Conservation (phyloP, 2,113 vertebrate genomes). For the Prochilodus magdalenae region DNA sequence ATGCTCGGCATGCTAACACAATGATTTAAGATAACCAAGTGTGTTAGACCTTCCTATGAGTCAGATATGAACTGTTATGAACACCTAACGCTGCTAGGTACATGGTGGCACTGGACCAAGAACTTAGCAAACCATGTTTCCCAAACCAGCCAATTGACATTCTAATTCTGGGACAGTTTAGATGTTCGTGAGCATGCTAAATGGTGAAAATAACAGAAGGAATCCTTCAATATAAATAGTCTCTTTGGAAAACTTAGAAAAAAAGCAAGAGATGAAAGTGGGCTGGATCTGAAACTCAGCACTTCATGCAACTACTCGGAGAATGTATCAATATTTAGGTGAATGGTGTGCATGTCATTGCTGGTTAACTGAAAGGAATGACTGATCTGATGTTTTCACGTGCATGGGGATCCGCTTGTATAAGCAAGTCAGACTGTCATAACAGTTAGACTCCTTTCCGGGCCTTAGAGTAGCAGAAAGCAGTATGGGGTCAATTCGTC, state of each 20-base stretch:
- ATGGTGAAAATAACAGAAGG: too few relatives aligned
- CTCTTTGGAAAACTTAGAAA: background rate
- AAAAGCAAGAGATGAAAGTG: background rate
- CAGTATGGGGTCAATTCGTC: background rate
- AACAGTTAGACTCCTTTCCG: background rate
- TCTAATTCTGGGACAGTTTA: too few relatives aligned
- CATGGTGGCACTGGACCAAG: too few relatives aligned
- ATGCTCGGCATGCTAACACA: background rate
- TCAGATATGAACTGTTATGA: too few relatives aligned
- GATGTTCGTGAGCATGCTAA: too few relatives aligned
- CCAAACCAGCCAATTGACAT: too few relatives aligned
- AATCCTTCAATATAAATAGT: too few relatives aligned
- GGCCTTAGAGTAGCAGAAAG: background rate
- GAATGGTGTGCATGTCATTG: constrained; percentile 17
- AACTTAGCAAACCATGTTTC: too few relatives aligned
- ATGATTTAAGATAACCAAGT: too few relatives aligned
- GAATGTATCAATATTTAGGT: constrained; percentile 68
- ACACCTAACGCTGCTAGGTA: too few relatives aligned
- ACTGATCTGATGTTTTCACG: background rate
- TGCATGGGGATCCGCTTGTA: background rate
- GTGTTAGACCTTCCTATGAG: too few relatives aligned
- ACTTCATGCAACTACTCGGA: background rate
- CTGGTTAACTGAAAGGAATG: background rate
- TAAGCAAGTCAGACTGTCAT: background rate
- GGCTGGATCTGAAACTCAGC: background rate